Evolutionary conservation across 2,888 invertebrate species (phyloP).

Genomic region (Ectropis crepuscularia): DNA sequence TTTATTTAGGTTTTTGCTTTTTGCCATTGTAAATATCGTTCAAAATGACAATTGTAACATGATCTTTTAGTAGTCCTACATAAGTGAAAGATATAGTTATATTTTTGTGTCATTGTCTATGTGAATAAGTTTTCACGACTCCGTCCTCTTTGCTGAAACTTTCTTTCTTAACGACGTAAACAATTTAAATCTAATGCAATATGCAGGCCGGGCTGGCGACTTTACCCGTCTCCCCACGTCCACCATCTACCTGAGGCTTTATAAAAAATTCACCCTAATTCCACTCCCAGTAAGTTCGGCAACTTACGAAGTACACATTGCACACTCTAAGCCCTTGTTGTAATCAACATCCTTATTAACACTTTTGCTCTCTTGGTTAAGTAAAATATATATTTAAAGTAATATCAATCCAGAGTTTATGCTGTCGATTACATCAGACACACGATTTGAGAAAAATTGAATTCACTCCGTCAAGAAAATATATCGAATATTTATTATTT

Average conservation of each 20-base stretch:
- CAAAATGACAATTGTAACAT: too few species aligned
- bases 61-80: too few species aligned
- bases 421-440: too few species aligned
- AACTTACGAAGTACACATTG: constrained; percentile 8
- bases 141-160: constrained; percentile 66
- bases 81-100: neutral
- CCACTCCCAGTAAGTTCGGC: constrained; percentile 50
- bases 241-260: constrained; percentile 62
- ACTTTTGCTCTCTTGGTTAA: too few species aligned
- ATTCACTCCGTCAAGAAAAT: too few species aligned
- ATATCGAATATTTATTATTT: too few species aligned
- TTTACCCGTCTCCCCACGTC: constrained; percentile 51
- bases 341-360: neutral
- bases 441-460: too few species aligned
- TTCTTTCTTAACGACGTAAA: constrained; percentile 83
- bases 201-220: constrained; percentile 72
- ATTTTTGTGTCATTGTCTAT: constrained; percentile 51
- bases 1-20: too few species aligned
- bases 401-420: too few species aligned
- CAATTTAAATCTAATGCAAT: constrained; percentile 83
- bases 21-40: too few species aligned
- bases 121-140: constrained; percentile 53
- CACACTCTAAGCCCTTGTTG: neutral
- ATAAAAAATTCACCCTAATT: constrained; percentile 77
- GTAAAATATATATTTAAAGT: too few species aligned